These are phyloP conservation scores for Ficedula albicollis DNA, from an alignment of 2,797 vertebrate genomes.

Conservation along the genomic window DNA sequence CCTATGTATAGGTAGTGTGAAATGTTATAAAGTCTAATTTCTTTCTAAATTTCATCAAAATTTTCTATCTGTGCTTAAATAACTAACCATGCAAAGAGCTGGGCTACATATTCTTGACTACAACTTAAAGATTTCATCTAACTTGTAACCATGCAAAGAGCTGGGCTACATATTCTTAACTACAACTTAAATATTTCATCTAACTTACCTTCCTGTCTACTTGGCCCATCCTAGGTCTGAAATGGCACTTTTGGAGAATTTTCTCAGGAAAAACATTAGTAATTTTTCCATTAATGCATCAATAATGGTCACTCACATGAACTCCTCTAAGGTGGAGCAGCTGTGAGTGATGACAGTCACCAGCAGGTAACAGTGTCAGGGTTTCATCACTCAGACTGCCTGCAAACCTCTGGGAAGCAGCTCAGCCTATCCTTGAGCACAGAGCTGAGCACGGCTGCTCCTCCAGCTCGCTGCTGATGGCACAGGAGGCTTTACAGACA, in stretches of 20 bases:
- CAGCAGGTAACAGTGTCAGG: neutral
- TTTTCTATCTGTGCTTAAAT: neutral
- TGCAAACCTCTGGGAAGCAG: neutral
- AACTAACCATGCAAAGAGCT: neutral
- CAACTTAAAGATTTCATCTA: neutral
- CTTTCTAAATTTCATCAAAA: neutral
- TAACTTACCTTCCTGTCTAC: neutral
- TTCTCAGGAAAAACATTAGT: neutral
- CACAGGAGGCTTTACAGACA: neutral
- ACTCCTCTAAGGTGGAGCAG: neutral
- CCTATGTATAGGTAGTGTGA: neutral
- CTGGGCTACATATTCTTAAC: neutral
- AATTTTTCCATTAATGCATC: neutral
- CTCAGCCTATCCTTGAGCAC: fast-evolving
- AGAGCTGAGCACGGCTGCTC: neutral
- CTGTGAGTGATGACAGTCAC: neutral
- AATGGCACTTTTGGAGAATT: neutral
- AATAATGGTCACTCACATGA: neutral
- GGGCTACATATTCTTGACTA: neutral
- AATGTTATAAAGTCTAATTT: neutral
- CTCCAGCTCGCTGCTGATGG: neutral
- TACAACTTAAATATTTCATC: neutral
- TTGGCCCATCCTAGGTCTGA: neutral
- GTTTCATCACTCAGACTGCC: neutral
- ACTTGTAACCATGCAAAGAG: neutral